Evolutionary conservation across 2,797 vertebrate species (phyloP).

Genomic region (Acipenser transmontanus): DNA sequence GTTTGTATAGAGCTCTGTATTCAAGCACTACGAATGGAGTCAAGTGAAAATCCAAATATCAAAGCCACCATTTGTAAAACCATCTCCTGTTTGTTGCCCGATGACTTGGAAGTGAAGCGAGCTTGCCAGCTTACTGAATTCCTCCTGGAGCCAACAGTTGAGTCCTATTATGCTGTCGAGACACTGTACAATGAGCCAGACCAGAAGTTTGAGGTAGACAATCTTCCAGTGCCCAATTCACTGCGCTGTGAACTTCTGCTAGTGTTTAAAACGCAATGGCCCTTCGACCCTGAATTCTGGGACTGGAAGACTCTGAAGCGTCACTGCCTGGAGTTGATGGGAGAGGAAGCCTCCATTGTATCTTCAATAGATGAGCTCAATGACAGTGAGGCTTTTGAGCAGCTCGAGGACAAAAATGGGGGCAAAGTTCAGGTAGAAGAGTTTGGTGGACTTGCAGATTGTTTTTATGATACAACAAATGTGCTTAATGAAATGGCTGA

Average conservation of each 20-base stretch:
- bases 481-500: constrained; percentile 67
- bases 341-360: constrained; percentile 93
- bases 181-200: constrained; percentile 94
- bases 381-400: constrained; percentile 82
- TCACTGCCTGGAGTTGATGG: constrained; percentile 90
- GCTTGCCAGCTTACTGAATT: constrained; percentile 96
- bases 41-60: constrained; percentile 72
- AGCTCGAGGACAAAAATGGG: constrained; percentile 67
- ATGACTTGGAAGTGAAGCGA: constrained; percentile 90
- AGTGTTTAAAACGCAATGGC: constrained; percentile 94
- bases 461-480: constrained; percentile 64
- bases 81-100: constrained; percentile 86
- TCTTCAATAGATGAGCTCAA: constrained; percentile 94
- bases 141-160: constrained; percentile 90
- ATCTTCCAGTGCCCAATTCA: constrained; percentile 90
- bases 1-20: constrained; percentile 89
- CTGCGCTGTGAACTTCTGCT: constrained; percentile 89
- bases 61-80: constrained; percentile 95
- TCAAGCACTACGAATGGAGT: constrained; percentile 80
- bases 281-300: constrained; percentile 98
- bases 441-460: constrained; percentile 63
- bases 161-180: constrained; percentile 93
- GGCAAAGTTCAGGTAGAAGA: constrained; percentile 44
- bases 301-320: constrained; percentile 97
- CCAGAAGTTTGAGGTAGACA: constrained; percentile 90